Base-by-base conservation (phyloP, 2,888 invertebrate species). In the Cerceris rybyensis region DNA sequence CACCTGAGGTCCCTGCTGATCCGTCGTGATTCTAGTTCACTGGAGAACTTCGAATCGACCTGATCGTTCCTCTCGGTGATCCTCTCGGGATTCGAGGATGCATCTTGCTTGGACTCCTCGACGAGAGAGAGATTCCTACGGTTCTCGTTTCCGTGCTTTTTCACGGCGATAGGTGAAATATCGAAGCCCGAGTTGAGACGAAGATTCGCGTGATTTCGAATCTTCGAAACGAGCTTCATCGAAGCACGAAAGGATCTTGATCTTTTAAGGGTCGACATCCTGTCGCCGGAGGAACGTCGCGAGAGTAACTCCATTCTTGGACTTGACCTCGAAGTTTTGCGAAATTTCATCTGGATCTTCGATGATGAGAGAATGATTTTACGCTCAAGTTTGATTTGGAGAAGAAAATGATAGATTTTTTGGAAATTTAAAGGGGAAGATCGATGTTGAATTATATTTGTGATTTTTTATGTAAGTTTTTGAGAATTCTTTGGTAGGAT, bases 191-290 rank as follows among this genome's bases (percentile, higher is more conserved):
- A 14, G 59, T 75, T 73, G 16, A 85, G 54, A 43, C 77, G 80
- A 1, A 86, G 67, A 46, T 81, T 90, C 58, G 90, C 86, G 77
- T 89, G 91, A 50, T 78, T 88, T 0, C 89, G 89, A 7, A 92
- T 89, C 72, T 90, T 92, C 39, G 91, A 87, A 73, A 92, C 88
- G n/a, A 92, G 83, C 72, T 88, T 88, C 39, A 91, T 83, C 13
- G 92, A 92, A 0, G 91, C 92, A 1, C 91, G 86, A 49, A 92
- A 90, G n/a, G 92, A 91, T 49, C 89, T 89, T 16, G 91, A 91
- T 60, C 91, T 85, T 61, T 91, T 92, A 74, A 92, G 84, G 65
- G 79, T 89, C 43, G 91, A 88, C 52, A 88, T 85, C 74, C 87
- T 84, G 57, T 85, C 78, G 67, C 57, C 81, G 28, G 86, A 84